Percentiles rank a stretch among this genome's conserved stretches.
Conservation (phyloP, 1,140 invertebrate genomes). For the Acromyrmex heyeri region DNA sequence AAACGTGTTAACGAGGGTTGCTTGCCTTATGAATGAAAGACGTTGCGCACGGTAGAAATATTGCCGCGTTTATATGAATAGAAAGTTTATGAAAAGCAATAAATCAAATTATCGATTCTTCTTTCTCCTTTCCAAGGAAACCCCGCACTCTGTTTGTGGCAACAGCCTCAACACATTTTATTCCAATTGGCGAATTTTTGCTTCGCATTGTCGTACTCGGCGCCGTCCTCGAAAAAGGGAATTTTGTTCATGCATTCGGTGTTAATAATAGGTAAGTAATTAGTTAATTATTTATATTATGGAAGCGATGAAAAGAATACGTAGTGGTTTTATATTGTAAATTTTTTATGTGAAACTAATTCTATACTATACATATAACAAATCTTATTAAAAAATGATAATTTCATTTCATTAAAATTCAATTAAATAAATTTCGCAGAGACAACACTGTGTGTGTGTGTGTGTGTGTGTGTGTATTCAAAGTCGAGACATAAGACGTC, state of each 20-base stretch:
- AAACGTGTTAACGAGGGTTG: background rate
- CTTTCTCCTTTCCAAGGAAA: constrained; percentile 74
- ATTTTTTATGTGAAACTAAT: too few relatives aligned
- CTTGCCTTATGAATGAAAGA: background rate
- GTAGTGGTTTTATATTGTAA: too few relatives aligned
- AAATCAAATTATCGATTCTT: constrained; percentile 34
- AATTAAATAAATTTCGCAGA: too few relatives aligned
- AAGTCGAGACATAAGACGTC: too few relatives aligned
- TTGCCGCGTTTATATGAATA: constrained; percentile 6
- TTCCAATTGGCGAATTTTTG: constrained; percentile 92
- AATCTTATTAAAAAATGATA: too few relatives aligned
- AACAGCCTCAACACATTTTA: constrained; percentile 84
- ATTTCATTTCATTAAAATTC: too few relatives aligned
- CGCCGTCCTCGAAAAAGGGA: constrained; percentile 92
- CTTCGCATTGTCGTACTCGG: constrained; percentile 92
- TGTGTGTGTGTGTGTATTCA: too few relatives aligned
- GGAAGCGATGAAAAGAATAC: background rate
- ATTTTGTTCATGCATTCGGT: constrained; percentile 93
- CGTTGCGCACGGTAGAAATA: background rate
- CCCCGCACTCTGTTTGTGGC: constrained; percentile 83
- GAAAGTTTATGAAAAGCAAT: constrained; percentile 42
- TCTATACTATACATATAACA: too few relatives aligned
- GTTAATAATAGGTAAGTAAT: constrained; percentile 90
- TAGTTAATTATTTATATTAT: background rate
- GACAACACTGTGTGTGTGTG: too few relatives aligned